Conservation (phyloP, 2,797 vertebrate genomes). For the Fundulus diaphanus region DNA sequence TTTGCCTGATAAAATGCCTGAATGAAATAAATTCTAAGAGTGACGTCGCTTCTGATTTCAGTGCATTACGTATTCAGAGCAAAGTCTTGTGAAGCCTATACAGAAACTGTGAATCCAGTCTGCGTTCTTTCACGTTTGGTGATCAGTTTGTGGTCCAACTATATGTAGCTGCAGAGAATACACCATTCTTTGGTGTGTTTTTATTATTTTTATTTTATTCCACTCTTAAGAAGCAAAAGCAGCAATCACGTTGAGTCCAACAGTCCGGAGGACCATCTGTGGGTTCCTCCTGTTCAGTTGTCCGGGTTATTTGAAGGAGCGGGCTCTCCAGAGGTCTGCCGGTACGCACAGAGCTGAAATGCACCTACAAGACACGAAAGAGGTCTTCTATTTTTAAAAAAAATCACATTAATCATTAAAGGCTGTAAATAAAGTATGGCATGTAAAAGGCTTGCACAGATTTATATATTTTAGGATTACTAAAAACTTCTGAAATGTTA, state of each 20-base stretch:
- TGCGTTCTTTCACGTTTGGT: background rate
- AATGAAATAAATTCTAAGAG: background rate
- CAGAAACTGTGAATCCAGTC: too few relatives aligned
- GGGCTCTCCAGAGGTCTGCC: slow-evolving; percentile 69
- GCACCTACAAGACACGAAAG: slow-evolving; percentile 60
- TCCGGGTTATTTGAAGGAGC: slow-evolving; percentile 65
- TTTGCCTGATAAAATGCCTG: too few relatives aligned
- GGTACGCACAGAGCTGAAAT: slow-evolving; percentile 81
- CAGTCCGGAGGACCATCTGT: background rate
- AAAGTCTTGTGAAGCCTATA: background rate
- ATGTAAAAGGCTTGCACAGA: background rate
- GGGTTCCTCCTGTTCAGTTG: slow-evolving; percentile 55
- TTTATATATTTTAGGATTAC: background rate
- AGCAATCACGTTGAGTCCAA: slow-evolving; percentile 17
- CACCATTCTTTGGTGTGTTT: slow-evolving; percentile 21
- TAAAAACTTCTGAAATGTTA: background rate
- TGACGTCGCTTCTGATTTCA: background rate
- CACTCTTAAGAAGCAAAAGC: slow-evolving; percentile 36
- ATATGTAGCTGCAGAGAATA: background rate
- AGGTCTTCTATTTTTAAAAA: background rate
- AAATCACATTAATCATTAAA: background rate
- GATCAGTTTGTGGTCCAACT: background rate
- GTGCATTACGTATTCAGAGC: background rate
- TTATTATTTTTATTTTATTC: slow-evolving; percentile 53
- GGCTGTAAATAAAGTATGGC: background rate